These are phyloP conservation scores for Drosophila borborema DNA, from an alignment of 2,888 invertebrate species.

Conservation along the genomic window DNA sequence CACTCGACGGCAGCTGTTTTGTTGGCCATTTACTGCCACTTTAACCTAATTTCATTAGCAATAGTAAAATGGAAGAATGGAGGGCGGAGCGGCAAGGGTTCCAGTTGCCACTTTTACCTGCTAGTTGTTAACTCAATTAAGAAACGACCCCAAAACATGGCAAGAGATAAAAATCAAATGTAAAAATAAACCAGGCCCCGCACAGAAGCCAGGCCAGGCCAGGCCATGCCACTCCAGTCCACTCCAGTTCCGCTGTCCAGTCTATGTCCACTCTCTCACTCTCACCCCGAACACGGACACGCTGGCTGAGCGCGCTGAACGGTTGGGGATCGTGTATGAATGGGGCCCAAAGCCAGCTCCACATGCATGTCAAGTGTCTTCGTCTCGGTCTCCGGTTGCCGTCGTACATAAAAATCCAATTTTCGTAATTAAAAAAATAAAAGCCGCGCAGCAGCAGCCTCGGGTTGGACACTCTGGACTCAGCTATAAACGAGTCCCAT, in stretches of 20 bases:
- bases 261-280: constrained; percentile 35
- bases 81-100: not conserved
- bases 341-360: constrained; percentile 40
- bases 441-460: constrained; percentile 41
- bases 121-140: constrained; percentile 70
- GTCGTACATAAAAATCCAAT: constrained; percentile 79
- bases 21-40: constrained; percentile 72
- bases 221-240: not conserved
- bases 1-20: constrained; percentile 49
- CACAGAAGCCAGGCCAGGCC: constrained; percentile 11
- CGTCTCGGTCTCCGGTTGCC: constrained; percentile 30
- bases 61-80: not conserved
- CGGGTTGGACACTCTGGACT: constrained; percentile 44
- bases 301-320: constrained; percentile 28
- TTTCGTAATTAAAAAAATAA: constrained; percentile 79
- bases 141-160: constrained; percentile 48
- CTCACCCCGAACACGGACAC: constrained; percentile 11
- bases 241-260: constrained; percentile 4
- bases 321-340: not conserved
- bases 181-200: constrained; percentile 38
- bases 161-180: constrained; percentile 62
- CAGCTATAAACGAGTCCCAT: constrained; percentile 62
- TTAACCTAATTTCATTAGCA: constrained; percentile 78
- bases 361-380: constrained; percentile 80
- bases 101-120: constrained; percentile 58